These are phyloP conservation scores for Turritopsis rubra DNA, from an alignment of 30 jellyfish, hydroid and myxozoan genomes.

Conservation along the genomic window DNA sequence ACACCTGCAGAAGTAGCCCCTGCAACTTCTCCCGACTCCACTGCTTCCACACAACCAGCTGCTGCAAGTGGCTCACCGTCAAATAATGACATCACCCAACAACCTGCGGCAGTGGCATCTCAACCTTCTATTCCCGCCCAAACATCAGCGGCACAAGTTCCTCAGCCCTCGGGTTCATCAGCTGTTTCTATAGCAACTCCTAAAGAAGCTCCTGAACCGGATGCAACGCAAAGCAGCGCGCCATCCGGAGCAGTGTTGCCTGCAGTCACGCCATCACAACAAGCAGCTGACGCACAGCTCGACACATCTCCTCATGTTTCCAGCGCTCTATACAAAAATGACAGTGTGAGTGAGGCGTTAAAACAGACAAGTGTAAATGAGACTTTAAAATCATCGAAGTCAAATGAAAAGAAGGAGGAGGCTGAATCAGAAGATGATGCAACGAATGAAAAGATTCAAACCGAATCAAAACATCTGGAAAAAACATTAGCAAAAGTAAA, in stretches of 20 bases:
- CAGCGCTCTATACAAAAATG: not conserved
- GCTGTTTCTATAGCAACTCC: slow-evolving; percentile 7
- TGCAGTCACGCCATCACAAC: slow-evolving; percentile 11
- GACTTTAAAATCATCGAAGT: not conserved
- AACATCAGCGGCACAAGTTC: not conserved
- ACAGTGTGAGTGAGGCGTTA: not conserved
- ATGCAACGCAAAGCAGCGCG: not conserved
- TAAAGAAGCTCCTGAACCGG: slow-evolving; percentile 21
- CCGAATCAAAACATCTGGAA: slow-evolving; percentile 33
- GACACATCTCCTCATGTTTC: not conserved
- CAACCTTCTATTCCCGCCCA: not conserved
- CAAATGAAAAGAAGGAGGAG: not conserved
- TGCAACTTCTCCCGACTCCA: not conserved
- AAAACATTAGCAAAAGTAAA: slow-evolving; percentile 12
- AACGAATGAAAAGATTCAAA: slow-evolving; percentile 20
- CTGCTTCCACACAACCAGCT: not conserved
- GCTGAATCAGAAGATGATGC: slow-evolving; percentile 13
- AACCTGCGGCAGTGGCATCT: not conserved
- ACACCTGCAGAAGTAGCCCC: slow-evolving; percentile 14
- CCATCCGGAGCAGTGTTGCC: not conserved
- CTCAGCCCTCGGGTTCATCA: not conserved
- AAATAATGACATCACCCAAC: not conserved
- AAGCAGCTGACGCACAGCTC: not conserved
- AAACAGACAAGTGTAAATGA: not conserved
- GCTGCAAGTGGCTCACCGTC: not conserved